phyloP scores from a whole-genome alignment of 2,888 invertebrate species.

The Chalcis sispes region DNA sequence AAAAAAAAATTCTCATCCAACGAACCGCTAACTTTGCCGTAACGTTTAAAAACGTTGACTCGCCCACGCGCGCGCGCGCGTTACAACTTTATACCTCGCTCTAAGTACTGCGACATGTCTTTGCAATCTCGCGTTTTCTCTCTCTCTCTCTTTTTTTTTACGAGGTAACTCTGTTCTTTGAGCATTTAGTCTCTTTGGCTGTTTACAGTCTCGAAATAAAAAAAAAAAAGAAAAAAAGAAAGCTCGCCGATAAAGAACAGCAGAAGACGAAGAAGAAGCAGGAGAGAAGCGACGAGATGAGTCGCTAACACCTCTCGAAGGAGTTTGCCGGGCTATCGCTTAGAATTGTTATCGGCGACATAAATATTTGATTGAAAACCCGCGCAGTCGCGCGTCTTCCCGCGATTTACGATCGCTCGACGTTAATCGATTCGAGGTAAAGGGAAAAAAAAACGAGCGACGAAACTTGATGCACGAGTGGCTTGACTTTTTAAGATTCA shows the following conservation, averaged over 20 bases:
- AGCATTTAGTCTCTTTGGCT: slow-evolving; percentile 39
- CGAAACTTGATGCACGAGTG: too few relatives aligned
- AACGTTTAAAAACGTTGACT: slow-evolving; percentile 20
- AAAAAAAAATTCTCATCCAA: background rate
- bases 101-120: slow-evolving; percentile 18
- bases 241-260: slow-evolving; percentile 27
- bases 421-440: slow-evolving; percentile 34
- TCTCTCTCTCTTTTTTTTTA: slow-evolving; percentile 37
- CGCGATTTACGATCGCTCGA: slow-evolving; percentile 34
- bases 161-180: slow-evolving; percentile 37
- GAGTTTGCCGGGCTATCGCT: slow-evolving; percentile 14
- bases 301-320: background rate
- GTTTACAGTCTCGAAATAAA: slow-evolving; percentile 44
- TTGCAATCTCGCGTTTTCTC: slow-evolving; percentile 16
- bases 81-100: slow-evolving; percentile 13
- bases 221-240: background rate
- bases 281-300: background rate
- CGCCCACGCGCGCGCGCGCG: background rate
- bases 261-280: background rate
- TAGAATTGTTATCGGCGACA: slow-evolving; percentile 46
- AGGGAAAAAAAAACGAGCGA: background rate
- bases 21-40: slow-evolving; percentile 1
- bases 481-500: too few relatives aligned
- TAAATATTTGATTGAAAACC: slow-evolving; percentile 53
- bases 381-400: background rate